Conservation (phyloP, 2,797 vertebrate species). For the Coranthus polyacanthus region DNA sequence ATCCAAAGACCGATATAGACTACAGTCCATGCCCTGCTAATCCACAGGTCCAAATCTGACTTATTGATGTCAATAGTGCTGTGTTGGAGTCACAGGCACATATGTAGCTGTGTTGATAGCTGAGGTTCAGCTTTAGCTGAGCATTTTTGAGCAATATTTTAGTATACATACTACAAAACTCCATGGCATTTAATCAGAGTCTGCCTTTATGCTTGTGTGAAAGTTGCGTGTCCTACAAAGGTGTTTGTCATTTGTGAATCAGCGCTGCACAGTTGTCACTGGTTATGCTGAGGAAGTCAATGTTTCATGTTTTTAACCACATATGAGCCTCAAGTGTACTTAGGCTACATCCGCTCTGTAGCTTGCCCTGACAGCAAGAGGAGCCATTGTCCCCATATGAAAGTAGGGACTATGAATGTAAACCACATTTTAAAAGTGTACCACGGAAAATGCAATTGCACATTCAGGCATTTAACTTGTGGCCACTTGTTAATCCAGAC, state of each 20-base stretch:
- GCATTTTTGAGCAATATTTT: slow-evolving; percentile 42
- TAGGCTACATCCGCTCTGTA: slow-evolving; percentile 79
- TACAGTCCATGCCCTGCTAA: slow-evolving; percentile 38
- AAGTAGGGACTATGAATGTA: slow-evolving; percentile 11
- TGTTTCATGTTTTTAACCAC: slow-evolving; percentile 85
- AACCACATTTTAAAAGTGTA: slow-evolving; percentile 22
- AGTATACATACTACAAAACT: slow-evolving; percentile 26
- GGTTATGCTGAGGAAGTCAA: slow-evolving; percentile 83
- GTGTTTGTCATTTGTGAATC: slow-evolving; percentile 85
- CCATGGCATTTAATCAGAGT: slow-evolving; percentile 33
- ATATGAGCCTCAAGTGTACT: slow-evolving; percentile 71
- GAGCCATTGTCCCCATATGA: slow-evolving; percentile 33
- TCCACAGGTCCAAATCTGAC: slow-evolving; percentile 48
- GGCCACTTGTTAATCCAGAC: not conserved
- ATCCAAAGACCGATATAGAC: slow-evolving; percentile 57
- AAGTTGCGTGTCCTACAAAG: slow-evolving; percentile 54
- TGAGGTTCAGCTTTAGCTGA: slow-evolving; percentile 13
- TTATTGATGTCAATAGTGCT: slow-evolving; percentile 36
- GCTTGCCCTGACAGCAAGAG: slow-evolving; percentile 49
- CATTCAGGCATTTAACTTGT: slow-evolving; percentile 2
- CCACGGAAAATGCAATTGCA: slow-evolving; percentile 1
- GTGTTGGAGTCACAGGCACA: slow-evolving; percentile 9
- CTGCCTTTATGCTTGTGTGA: slow-evolving; percentile 23
- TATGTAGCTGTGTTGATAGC: slow-evolving; percentile 2
- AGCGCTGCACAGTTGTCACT: slow-evolving; percentile 72